Evolutionary conservation across 2,113 vertebrate species (phyloP), one percentile per base, ranked within the genome.

Genomic region (Poecile atricapillus): DNA sequence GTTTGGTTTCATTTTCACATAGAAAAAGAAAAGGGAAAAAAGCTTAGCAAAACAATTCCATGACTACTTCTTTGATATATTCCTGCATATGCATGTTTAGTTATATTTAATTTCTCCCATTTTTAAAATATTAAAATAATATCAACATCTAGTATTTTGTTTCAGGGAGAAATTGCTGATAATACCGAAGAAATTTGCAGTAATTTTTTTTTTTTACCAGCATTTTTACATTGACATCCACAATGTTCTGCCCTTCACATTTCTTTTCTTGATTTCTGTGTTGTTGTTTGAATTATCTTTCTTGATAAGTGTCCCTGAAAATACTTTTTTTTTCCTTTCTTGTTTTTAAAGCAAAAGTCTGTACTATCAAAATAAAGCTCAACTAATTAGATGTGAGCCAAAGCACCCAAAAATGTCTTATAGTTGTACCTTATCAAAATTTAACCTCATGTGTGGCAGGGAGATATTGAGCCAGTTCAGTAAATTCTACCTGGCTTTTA

Each of bases 321-420:
- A 80, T 39, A 6, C 43, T 14, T 43, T 33, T 25, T 12, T 43
- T 94, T 47, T 47, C 17, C n/a, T 60, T 73, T 10, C 15, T 76
- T 49, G 20, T 71, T 83, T 94, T 83, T 91, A 71, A 94, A 85
- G 95, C 79, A 83, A 63, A 93, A 84, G 35, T 43, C 73, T 90
- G 33, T 88, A 35, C 75, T 52, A 37, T 87, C 73, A 63, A 79
- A 93, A 70, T 90, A 91, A 96, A 96, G 50, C 87, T 93, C 83
- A 93, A 69, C 59, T 95, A 88, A 93, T 93, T 81, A 91, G 73
- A 28, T 22, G 25, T 87, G 74, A 93, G 73, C 58, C 59, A 86
- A 62, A 89, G 50, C 39, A 89, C 44, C 81, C 85, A 71, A 73
- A 97, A 91, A 86, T 71, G 16, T 63, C 15, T 11, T 79, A 67